Base-by-base conservation (phyloP, 92 coral and sea anemone species). In the Zoanthus sociatus region DNA sequence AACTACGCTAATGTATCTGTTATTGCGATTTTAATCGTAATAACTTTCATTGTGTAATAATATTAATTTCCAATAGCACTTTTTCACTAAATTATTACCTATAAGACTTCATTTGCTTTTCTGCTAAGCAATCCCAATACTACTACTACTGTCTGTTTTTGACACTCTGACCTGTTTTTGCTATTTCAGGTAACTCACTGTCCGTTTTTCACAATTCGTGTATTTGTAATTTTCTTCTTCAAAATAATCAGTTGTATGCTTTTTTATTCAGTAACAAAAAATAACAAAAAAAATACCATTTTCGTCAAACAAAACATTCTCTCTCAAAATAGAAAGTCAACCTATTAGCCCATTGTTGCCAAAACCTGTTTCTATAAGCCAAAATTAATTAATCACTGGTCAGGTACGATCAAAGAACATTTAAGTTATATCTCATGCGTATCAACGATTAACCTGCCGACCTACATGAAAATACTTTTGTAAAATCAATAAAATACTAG, bases 1-100 rank as follows among this genome's bases (percentile, higher is more conserved):
- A 94, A 73, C 45, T 85, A 88, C 78, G 63, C 69, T 89, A 89
- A 90, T 94, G 66, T 93, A 85, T 76, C 79, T 88, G 86, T 94
- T 89, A 83, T 90, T 82, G 86, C 95, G 81, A 78, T 90, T 91
- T 83, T 88, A 86, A 74, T 87, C 87, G 83, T 94, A 91, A 89
- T 93, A 78, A 83, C 78, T 32, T 72, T 66, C 76, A 88, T 91
- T 94, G 94, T 89, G 70, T 87, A 86, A 76, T 47, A 44, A 78
- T 88, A 86, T 89, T 87, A 91, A 86, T 76, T 47, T 44, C 69
- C 77, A 89, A 94, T 94, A 92, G 84, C 86, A 74, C 87, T 45
- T 79, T 78, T 78, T 76, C 70, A 21, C 83, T 89, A 76, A 61
- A 78, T 54, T 72, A 31, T 46, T 60, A 42, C 56, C 0, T 78